Base-by-base conservation (phyloP, 2,888 invertebrate species). In the Drosophila parthenogenetica region DNA sequence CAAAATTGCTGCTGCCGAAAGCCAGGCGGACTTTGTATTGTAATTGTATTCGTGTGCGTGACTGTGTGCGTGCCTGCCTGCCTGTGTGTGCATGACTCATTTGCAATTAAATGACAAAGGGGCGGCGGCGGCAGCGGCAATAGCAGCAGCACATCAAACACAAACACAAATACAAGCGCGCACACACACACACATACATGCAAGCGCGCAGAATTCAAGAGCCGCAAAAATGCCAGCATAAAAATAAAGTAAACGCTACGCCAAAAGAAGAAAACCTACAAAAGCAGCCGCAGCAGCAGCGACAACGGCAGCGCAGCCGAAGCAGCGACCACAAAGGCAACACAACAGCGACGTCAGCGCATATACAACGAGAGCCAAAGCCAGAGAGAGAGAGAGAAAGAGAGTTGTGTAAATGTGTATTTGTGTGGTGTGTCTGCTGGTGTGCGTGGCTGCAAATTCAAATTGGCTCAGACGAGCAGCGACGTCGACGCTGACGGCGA, bases 151-250 rank as follows among this genome's bases (percentile, higher is more conserved):
- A 29, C 29, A 29, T 8, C 53, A 51, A 32, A 53, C 40, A 46
- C 49, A 55, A 37, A 17, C 37, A 29, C 46, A 48, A 22, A 42
- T 39, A 48, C 32, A 48, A 32, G 17, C 48, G 37, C 19, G 22
- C 11, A 60, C 22, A 17, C 25, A 39, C 45, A 45, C 17, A 25
- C 2, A 43, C 16, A 63, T 16, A 54, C n/a, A 40, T 40, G 69
- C 22, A 57, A 51, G 49, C 46, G 39, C 46, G 50, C 69, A 65
- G 55, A 68, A 69, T 78, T 82, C 72, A 85, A 82, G 83, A 79
- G 88, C 83, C 87, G 86, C 87, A 84, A 88, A 85, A 85, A 84
- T 85, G 78, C 83, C 86, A 84, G 81, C 88, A 88, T 84, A 84
- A 86, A 88, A 88, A 86, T 87, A 87, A 83, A 85, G 81, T 74